Evolutionary conservation across 2,888 invertebrate species (phyloP), one percentile per base, ranked within the genome.

Genomic region (Dryococelus australis): DNA sequence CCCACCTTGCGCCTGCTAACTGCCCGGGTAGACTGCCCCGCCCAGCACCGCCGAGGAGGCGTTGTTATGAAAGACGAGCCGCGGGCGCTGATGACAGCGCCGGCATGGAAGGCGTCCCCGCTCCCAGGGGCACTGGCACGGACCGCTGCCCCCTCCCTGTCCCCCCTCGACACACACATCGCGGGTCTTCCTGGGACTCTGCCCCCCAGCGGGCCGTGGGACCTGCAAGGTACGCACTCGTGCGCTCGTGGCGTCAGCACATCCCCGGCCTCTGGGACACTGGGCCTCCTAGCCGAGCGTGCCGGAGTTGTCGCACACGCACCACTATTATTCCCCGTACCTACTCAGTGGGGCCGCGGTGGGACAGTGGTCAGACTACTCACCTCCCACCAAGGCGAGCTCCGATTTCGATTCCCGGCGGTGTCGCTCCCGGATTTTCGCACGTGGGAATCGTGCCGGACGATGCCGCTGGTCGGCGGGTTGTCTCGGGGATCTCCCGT

Each of bases 321-420:
- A n/a, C n/a, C 43, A n/a, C n/a, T n/a, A n/a, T 27, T 86, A 24
- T 79, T 80, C 35, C 53, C 78, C 43, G 85, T 85, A 24, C 85
- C 85, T 28, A 78, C 65, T 35, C 51, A 78, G 85, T 13, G 85
- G 78, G 27, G 85, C 28, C 83, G n/a, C n/a, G n/a, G n/a, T n/a
- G n/a, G n/a, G n/a, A n/a, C n/a, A n/a, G n/a, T n/a, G n/a, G n/a
- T n/a, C n/a, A n/a, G n/a, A n/a, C n/a, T n/a, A n/a, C n/a, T n/a
- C n/a, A n/a, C n/a, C n/a, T n/a, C n/a, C n/a, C n/a, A n/a, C n/a
- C n/a, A n/a, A n/a, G n/a, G n/a, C n/a, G n/a, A n/a, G n/a, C n/a
- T n/a, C n/a, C n/a, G n/a, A n/a, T n/a, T n/a, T n/a, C n/a, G n/a
- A n/a, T n/a, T n/a, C n/a, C n/a, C n/a, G n/a, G n/a, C n/a, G n/a